Evolutionary conservation across 2,797 vertebrate species (phyloP), one percentile per base, ranked within the genome.

Genomic region (Enteromius anoplus): DNA sequence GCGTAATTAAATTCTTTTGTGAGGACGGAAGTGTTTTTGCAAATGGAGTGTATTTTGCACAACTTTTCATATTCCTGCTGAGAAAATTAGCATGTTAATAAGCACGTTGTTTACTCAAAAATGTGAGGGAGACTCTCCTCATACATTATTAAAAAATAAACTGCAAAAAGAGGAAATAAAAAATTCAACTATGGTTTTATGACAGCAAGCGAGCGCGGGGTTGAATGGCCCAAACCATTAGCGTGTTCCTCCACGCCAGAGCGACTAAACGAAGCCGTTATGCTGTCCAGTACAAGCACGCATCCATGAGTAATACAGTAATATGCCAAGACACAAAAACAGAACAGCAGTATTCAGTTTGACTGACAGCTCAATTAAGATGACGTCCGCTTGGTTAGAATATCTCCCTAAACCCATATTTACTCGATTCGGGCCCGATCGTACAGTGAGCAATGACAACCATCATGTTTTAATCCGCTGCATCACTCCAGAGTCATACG

Each of bases 401-500:
- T 65, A n/a, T 73, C 45, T 47, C 40, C 40, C 19, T 45, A 70
- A 77, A 69, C 26, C 73, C 73, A 82, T 29, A 82, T 82, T 75
- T 53, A 66, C 71, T 82, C 21, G 26, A 83, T 83, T 77, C 64
- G 45, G 40, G 45, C 71, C 80, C 19, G 34, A 82, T 77, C 14
- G 40, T 65, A 70, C 26, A 5, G 14, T 40, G 37, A 69, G 81
- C 91, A 90, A 88, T 88, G 91, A 83, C 90, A 90, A 85, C 86
- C 68, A 75, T 80, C 89, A 86, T 89, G 60, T 91, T 84, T 90
- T 90, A 89, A 92, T 93, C 91, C 85, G 89, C 90, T 90, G 90
- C 90, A 90, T 93, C 93, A 92, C 89, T 91, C 91, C 93, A 85
- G 90, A 89, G 87, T 65, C 89, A 93, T 93, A 92, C 92, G 85